phyloP scores from a whole-genome alignment of 2,797 vertebrate genomes.

The Staurois parvus region DNA sequence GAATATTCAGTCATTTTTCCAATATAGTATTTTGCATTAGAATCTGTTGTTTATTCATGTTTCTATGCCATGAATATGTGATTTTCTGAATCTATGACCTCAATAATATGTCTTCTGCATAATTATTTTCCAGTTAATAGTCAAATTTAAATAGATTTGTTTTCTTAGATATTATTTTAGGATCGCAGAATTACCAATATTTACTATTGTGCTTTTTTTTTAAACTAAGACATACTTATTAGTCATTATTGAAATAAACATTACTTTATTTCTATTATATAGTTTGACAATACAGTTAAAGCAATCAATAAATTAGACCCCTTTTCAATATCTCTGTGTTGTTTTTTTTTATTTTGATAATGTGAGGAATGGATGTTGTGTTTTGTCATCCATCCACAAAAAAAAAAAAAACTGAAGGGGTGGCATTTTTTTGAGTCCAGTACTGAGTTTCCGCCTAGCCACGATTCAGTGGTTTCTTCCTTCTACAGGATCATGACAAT shows the following conservation, averaged over 20 bases:
- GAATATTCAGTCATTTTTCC: not conserved
- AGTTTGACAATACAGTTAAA: not conserved
- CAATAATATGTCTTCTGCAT: not conserved
- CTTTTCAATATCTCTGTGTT: not conserved
- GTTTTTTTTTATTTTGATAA: not conserved
- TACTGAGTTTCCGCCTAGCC: too few species aligned
- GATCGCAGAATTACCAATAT: not conserved
- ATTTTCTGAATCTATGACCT: not conserved
- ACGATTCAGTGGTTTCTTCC: too few species aligned
- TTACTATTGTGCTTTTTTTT: not conserved
- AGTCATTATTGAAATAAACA: too few species aligned
- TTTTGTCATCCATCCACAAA: too few species aligned
- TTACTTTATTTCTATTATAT: not conserved
- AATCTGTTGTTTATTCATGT: not conserved
- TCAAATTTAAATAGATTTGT: not conserved
- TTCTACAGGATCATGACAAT: too few species aligned
- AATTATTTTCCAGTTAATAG: slow-evolving; percentile 5
- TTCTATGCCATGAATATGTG: not conserved
- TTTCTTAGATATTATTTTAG: not conserved
- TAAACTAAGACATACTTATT: not conserved
- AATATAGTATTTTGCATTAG: not conserved
- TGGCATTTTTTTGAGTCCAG: too few species aligned
- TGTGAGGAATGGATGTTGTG: too few species aligned
- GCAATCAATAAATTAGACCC: not conserved
- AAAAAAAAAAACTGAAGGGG: too few species aligned